Percentiles rank a stretch among this genome's conserved stretches.
phyloP scores from a whole-genome alignment of 2,888 invertebrate genomes.

The Caenorhabditis zanzibari region DNA sequence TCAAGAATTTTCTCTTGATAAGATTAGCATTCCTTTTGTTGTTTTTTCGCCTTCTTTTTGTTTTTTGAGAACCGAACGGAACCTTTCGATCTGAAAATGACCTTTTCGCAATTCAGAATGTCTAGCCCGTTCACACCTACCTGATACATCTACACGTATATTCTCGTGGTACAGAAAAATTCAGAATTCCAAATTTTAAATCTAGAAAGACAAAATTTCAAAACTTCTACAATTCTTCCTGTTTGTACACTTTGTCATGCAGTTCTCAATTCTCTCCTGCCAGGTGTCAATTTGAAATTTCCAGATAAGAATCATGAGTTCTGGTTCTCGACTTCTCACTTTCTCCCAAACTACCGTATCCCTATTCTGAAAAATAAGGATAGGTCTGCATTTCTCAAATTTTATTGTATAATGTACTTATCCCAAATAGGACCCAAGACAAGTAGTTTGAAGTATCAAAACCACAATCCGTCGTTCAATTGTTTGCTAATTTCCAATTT shows the following conservation, averaged over 20 bases:
- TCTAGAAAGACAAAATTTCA: not conserved
- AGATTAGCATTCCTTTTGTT: not conserved
- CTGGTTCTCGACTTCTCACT: not conserved
- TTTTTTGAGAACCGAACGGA: not conserved
- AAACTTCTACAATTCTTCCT: constrained; percentile 11
- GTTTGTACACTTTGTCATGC: not conserved
- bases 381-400: too few relatives aligned
- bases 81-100: not conserved
- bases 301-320: constrained; percentile 2
- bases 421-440: not conserved
- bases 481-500: constrained; percentile 63
- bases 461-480: constrained; percentile 57
- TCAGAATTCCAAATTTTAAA: too few relatives aligned
- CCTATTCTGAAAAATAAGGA: too few relatives aligned
- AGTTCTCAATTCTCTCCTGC: not conserved
- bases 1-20: not conserved
- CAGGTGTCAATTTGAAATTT: not conserved
- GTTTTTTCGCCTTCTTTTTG: not conserved
- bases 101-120: not conserved
- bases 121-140: not conserved
- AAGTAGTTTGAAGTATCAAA: constrained; percentile 23
- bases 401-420: not conserved
- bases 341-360: not conserved
- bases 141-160: too few relatives aligned
- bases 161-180: too few relatives aligned